A percentile compares a stretch with the other conserved stretches of the same genome.
phyloP scores from a whole-genome alignment of 2,888 invertebrate species.

The Anoplius nigerrimus region DNA sequence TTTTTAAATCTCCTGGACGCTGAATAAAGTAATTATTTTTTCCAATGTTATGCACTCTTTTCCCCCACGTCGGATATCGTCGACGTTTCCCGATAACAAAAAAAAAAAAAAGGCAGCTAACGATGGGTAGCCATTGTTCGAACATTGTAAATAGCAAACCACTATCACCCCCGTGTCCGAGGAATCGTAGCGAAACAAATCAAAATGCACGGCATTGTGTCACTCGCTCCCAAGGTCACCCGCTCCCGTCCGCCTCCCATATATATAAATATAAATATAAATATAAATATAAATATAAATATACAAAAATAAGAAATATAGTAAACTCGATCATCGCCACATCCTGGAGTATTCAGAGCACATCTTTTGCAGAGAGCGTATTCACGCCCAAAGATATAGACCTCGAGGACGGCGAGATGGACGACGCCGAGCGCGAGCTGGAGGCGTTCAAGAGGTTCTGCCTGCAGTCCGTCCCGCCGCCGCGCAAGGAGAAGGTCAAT shows the following conservation, averaged over 20 bases:
- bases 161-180: background rate
- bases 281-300: no score
- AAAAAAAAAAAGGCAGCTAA: no score
- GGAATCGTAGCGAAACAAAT: conserved; percentile 1
- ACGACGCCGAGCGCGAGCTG: conserved; percentile 87
- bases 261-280: no score
- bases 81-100: conserved; percentile 32
- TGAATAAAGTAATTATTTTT: conserved; percentile 54
- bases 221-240: background rate
- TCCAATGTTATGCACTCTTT: conserved; percentile 56
- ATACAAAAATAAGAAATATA: no score
- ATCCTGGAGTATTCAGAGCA: conserved; percentile 66
- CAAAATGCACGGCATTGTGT: conserved; percentile 23
- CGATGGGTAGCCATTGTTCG: no score
- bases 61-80: conserved; percentile 48
- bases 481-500: conserved; percentile 86
- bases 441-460: conserved; percentile 93
- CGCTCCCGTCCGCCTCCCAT: no score
- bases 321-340: conserved; percentile 24
- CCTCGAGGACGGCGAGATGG: conserved; percentile 86
- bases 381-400: conserved; percentile 88
- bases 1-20: conserved; percentile 52
- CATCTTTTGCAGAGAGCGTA: conserved; percentile 79
- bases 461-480: conserved; percentile 87
- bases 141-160: conserved; percentile 22